Conservation (phyloP, 2,113 vertebrate genomes). For the Calonectris borealis region DNA sequence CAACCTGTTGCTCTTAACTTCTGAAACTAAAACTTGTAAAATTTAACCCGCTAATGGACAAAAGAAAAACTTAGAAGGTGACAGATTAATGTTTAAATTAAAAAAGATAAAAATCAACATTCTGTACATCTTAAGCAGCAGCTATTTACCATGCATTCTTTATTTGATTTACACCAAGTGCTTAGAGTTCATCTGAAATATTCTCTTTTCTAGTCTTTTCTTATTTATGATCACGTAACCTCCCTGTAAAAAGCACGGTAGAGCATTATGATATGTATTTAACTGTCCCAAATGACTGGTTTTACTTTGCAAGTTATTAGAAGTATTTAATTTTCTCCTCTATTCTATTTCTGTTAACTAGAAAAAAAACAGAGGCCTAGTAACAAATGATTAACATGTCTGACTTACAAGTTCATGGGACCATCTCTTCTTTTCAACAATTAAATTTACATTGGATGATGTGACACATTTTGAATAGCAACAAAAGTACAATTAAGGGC, state of each 20-base stretch:
- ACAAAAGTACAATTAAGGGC: background rate
- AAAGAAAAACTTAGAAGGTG: background rate
- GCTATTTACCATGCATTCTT: background rate
- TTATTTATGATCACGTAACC: background rate
- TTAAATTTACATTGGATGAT: background rate
- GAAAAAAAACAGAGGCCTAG: background rate
- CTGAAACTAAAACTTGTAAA: slow-evolving; percentile 13
- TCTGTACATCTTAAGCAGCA: background rate
- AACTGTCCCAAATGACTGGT: background rate
- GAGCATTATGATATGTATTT: background rate
- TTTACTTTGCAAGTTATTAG: background rate
- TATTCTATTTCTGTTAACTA: background rate
- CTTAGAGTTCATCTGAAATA: background rate
- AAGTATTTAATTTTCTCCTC: background rate
- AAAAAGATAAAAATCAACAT: background rate
- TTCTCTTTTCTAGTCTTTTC: background rate
- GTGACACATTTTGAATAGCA: background rate
- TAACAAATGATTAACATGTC: background rate
- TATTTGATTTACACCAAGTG: background rate
- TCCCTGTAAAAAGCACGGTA: background rate
- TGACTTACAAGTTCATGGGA: background rate
- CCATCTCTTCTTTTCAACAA: background rate
- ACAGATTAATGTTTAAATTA: background rate
- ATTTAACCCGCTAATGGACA: background rate
- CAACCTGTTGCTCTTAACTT: slow-evolving; percentile 22